Evolutionary conservation across 2,888 invertebrate species (phyloP), one percentile per base, ranked within the genome.

Genomic region (Cremastobaeus sp.): DNA sequence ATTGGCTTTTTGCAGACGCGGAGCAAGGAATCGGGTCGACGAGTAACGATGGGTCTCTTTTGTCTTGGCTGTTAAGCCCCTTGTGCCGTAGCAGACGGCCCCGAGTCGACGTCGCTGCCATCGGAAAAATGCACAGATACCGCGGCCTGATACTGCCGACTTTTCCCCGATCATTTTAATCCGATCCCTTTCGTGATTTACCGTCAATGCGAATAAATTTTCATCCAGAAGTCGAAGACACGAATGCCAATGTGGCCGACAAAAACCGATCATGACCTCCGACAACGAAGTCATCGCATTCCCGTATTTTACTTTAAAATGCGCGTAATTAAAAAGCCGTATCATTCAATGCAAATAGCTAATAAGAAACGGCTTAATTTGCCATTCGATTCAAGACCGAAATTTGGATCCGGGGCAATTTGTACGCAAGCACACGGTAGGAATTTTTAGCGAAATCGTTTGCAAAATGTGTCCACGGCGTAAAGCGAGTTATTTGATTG

Each of bases 1-100:
- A 69, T 59, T 69, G 59, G 52, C 59, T 57, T 68, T 57, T 68
- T 50, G 66, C 50, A 41, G 43, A 8, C 34, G 11, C 32, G 34
- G n/a, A 34, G 17, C 20, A 34, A 17, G 30, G 43, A 68, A 68
- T 55, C 57, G 59, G 57, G 57, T 57, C 52, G 55, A 70, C 69
- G 69, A 47, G 62, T 62, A 62, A 55, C 55, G 62, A 70, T 70
- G 41, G 62, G 12, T 47, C 55, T 70, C 69, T 39, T 70, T 70
- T 70, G 69, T 70, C 69, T 70, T 60, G 60, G 25, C 48, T 70
- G 43, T 25, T 62, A 62, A 70, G 48, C 32, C 55, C 48, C 48
- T 62, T 70, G 48, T 20, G 35, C 11, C 9, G 30, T 54, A 43
- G 18, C 18, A 43, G 45, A 64, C 52, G 15, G 21, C 20, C 52